Conservation (phyloP, 2,888 invertebrate genomes). For the Platycheirus albimanus region DNA sequence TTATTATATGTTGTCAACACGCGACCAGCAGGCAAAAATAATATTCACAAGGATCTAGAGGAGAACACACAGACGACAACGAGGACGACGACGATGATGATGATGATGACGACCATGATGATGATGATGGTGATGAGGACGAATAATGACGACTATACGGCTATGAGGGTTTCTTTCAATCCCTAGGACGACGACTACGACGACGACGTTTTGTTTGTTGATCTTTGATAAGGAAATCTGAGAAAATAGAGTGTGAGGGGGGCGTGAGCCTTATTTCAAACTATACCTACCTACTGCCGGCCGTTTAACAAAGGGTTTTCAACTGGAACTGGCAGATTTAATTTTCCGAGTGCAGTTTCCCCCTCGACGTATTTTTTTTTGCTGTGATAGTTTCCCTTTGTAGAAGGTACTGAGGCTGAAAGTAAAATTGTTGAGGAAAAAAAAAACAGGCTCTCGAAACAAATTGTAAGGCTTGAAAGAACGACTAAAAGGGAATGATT, state of each 20-base stretch:
- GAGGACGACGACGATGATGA: conserved; percentile 13
- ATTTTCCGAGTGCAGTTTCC: conserved; percentile 53
- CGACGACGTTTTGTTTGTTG: conserved; percentile 53
- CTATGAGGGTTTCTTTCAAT: conserved; percentile 46
- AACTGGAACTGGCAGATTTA: conserved; percentile 47
- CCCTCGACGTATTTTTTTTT: conserved; percentile 14
- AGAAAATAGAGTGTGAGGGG: not conserved
- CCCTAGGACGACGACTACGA: too few species aligned
- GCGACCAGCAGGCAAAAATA: conserved; percentile 47
- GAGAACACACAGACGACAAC: not conserved
- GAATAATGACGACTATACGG: too few species aligned
- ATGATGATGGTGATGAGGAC: too few species aligned
- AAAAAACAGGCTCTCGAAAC: conserved; percentile 13
- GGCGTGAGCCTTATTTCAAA: not conserved
- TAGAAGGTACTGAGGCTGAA: conserved; percentile 23
- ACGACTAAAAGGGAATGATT: not conserved
- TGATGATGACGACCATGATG: conserved; percentile 6
- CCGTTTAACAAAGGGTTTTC: conserved; percentile 26
- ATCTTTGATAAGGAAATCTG: conserved; percentile 42
- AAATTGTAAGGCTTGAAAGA: not conserved
- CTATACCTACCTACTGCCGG: too few species aligned
- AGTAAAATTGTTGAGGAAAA: not conserved
- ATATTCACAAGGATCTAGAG: conserved; percentile 37
- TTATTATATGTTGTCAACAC: conserved; percentile 53
- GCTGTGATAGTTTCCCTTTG: conserved; percentile 4